Percentiles rank a stretch among this genome's conserved stretches.
Conservation (phyloP, 2,888 invertebrate genomes). For the Andrena dorsata region DNA sequence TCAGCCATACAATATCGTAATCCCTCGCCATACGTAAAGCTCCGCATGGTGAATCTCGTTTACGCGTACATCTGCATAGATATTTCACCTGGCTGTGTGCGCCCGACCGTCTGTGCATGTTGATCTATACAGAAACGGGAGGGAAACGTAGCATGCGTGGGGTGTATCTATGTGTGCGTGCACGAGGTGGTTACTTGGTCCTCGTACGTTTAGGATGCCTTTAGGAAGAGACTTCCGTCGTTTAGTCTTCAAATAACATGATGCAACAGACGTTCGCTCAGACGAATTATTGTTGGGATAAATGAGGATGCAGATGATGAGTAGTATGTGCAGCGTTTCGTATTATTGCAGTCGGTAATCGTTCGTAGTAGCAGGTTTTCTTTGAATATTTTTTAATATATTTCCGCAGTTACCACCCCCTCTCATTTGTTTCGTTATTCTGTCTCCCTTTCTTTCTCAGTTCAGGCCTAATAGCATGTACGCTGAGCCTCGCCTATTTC, state of each 20-base stretch:
- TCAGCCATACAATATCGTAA: slow-evolving; percentile 75
- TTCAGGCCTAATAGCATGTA: too few species aligned
- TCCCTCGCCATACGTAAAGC: slow-evolving; percentile 76
- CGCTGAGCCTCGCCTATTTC: too few species aligned
- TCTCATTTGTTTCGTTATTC: too few species aligned
- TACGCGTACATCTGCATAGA: slow-evolving; percentile 36
- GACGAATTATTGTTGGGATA: too few species aligned
- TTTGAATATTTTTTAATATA: too few species aligned
- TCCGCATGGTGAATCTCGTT: slow-evolving; percentile 63
- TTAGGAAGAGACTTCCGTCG: not conserved
- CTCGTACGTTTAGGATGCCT: not conserved
- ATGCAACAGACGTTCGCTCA: too few species aligned
- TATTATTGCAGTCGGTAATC: too few species aligned
- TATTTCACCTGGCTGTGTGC: slow-evolving; percentile 9
- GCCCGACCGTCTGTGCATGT: slow-evolving; percentile 1
- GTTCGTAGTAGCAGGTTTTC: too few species aligned
- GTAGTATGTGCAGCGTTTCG: too few species aligned
- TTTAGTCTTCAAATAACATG: not conserved
- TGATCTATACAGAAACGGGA: slow-evolving; percentile 21
- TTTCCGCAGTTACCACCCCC: too few species aligned
- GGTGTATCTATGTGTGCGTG: not conserved
- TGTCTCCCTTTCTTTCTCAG: too few species aligned
- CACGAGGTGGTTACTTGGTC: not conserved
- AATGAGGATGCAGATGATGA: too few species aligned
- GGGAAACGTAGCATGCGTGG: not conserved